Evolutionary conservation across 2,888 invertebrate genomes (phyloP).

Genomic region (Drosophila mimetica): DNA sequence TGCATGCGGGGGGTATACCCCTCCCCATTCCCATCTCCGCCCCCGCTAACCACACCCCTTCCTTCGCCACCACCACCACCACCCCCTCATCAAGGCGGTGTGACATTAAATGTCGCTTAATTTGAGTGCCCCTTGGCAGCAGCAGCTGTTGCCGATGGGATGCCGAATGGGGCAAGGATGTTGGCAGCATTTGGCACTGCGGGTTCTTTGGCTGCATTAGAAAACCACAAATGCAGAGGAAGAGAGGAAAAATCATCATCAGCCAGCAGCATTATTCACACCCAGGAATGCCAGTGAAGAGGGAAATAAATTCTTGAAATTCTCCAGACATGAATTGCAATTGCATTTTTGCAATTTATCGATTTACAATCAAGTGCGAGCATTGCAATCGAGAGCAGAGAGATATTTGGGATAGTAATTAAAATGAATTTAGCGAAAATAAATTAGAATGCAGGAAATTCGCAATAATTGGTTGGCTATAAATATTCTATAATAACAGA

Average conservation of each 20-base stretch:
- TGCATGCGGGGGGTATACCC: neutral
- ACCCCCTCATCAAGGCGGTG: constrained; percentile 17
- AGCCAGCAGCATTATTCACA: constrained; percentile 35
- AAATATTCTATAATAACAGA: neutral
- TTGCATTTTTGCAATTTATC: constrained; percentile 31
- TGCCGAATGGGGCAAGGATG: constrained; percentile 10
- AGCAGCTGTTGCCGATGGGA: constrained; percentile 34
- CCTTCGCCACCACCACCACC: neutral
- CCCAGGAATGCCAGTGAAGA: constrained; percentile 15
- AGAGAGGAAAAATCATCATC: constrained; percentile 26
- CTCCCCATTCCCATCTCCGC: neutral
- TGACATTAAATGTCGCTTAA: constrained; percentile 58
- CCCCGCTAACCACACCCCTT: neutral
- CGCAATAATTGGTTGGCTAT: neutral
- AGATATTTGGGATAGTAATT: neutral
- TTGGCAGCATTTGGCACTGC: constrained; percentile 27
- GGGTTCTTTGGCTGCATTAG: constrained; percentile 23
- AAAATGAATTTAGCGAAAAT: neutral
- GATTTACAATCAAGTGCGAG: constrained; percentile 33
- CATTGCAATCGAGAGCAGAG: neutral
- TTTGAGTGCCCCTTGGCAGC: constrained; percentile 49
- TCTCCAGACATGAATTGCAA: constrained; percentile 14
- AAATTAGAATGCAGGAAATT: neutral
- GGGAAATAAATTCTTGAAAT: neutral
- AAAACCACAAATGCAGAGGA: constrained; percentile 24